Evolutionary conservation across 2,113 vertebrate species (phyloP).

Genomic region (Hucho hucho): DNA sequence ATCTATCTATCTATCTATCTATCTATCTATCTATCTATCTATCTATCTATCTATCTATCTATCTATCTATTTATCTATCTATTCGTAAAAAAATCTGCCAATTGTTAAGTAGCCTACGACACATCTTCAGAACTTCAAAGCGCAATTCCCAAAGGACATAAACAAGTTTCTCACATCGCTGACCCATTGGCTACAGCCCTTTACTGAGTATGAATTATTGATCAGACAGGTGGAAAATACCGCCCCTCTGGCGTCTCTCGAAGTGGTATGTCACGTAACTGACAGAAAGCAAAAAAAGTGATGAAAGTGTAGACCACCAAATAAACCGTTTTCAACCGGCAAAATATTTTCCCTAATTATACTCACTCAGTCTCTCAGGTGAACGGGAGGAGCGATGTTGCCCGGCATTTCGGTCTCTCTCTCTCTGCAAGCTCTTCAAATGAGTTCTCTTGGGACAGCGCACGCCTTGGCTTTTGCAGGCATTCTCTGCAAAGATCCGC

Average conservation of each 20-base stretch:
- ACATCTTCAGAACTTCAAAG: constrained; percentile 16
- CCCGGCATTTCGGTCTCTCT: constrained; percentile 57
- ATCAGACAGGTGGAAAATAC: constrained; percentile 62
- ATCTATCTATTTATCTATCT: too few relatives aligned
- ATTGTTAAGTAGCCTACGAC: neutral
- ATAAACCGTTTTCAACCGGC: neutral
- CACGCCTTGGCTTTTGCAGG: constrained; percentile 53
- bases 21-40: too few relatives aligned
- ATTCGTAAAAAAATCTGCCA: too few relatives aligned
- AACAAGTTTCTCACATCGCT: constrained; percentile 52
- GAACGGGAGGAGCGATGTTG: constrained; percentile 53
- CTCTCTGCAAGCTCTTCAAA: constrained; percentile 53
- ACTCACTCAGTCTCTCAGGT: constrained; percentile 64
- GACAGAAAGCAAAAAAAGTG: neutral
- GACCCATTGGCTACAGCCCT: constrained; percentile 36
- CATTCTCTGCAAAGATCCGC: constrained; percentile 53
- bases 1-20: too few relatives aligned
- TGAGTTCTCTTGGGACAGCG: constrained; percentile 70
- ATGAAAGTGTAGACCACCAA: neutral
- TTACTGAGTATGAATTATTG: constrained; percentile 50
- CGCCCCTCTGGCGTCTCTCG: too few relatives aligned
- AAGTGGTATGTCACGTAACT: neutral
- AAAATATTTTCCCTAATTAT: neutral
- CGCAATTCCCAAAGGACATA: constrained; percentile 33
- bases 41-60: too few relatives aligned